phyloP scores from a whole-genome alignment of 2,113 vertebrate genomes.

The Pontoporia blainvillei region DNA sequence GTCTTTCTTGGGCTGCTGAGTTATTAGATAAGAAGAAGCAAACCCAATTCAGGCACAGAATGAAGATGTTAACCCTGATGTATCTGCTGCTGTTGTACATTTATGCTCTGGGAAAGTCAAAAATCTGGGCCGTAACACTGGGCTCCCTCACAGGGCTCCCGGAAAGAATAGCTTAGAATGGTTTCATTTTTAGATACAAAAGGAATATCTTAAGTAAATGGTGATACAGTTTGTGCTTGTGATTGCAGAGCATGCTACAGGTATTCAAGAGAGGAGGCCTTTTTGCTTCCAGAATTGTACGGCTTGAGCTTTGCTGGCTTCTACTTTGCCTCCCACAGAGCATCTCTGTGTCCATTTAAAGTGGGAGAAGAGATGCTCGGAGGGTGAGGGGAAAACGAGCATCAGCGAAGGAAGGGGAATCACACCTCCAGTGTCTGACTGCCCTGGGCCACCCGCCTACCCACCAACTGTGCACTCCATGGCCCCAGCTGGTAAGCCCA shows the following conservation, averaged over 20 bases:
- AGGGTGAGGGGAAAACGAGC: neutral
- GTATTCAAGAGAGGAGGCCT: neutral
- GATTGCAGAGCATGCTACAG: neutral
- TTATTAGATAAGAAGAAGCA: neutral
- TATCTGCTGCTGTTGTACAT: neutral
- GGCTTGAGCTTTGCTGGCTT: neutral
- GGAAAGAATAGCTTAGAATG: neutral
- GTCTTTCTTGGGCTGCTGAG: neutral
- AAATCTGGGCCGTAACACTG: neutral
- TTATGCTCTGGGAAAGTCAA: neutral
- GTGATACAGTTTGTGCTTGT: neutral
- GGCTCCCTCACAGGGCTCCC: neutral
- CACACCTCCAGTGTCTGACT: neutral
- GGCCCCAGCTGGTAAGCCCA: neutral
- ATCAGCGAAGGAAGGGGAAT: neutral
- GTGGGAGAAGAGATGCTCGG: neutral
- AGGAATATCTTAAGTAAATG: neutral
- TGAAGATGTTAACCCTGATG: neutral
- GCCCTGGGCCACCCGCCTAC: neutral
- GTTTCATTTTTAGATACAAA: constrained; percentile 17
- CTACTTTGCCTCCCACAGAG: neutral
- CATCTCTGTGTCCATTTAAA: neutral
- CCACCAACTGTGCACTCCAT: neutral
- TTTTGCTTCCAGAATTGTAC: neutral
- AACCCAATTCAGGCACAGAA: neutral